These are phyloP conservation scores for Toxostoma redivivum DNA, from an alignment of 2,113 vertebrate genomes.

Conservation along the genomic window DNA sequence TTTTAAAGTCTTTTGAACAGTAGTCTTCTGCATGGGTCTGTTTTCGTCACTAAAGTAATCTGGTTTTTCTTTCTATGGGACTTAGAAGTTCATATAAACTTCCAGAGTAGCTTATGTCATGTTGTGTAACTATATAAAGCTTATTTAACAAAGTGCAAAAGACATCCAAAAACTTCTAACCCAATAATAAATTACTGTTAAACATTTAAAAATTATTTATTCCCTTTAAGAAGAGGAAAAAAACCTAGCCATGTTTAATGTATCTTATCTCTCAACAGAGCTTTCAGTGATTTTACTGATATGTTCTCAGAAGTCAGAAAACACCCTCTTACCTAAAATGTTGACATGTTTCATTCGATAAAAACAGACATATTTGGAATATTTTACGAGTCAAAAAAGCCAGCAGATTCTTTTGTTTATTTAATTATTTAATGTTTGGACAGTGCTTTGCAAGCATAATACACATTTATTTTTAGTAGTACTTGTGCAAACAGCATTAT, in stretches of 20 bases:
- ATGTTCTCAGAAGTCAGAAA: constrained; percentile 47
- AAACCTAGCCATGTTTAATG: neutral
- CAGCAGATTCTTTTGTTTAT: constrained; percentile 20
- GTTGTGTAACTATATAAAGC: constrained; percentile 2
- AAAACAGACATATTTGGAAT: constrained; percentile 31
- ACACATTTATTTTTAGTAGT: constrained; percentile 3
- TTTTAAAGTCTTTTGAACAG: constrained; percentile 26
- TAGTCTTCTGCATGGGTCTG: neutral
- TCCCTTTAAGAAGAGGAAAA: neutral
- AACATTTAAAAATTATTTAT: neutral
- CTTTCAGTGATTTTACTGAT: constrained; percentile 38
- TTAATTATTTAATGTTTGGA: constrained; percentile 29
- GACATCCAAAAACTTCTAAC: constrained; percentile 27
- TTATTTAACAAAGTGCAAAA: constrained; percentile 49
- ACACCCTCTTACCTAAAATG: neutral
- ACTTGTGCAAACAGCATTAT: constrained; percentile 2
- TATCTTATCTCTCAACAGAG: neutral
- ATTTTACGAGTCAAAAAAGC: constrained; percentile 37
- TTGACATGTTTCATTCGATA: constrained; percentile 1
- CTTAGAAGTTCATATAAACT: constrained; percentile 47
- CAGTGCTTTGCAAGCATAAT: constrained; percentile 4
- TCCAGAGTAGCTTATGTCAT: neutral
- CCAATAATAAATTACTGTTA: neutral
- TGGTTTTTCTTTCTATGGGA: constrained; percentile 4
- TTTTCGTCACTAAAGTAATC: neutral